phyloP scores from a whole-genome alignment of 2,888 invertebrate genomes.

The Chrysotoxum bicinctum region DNA sequence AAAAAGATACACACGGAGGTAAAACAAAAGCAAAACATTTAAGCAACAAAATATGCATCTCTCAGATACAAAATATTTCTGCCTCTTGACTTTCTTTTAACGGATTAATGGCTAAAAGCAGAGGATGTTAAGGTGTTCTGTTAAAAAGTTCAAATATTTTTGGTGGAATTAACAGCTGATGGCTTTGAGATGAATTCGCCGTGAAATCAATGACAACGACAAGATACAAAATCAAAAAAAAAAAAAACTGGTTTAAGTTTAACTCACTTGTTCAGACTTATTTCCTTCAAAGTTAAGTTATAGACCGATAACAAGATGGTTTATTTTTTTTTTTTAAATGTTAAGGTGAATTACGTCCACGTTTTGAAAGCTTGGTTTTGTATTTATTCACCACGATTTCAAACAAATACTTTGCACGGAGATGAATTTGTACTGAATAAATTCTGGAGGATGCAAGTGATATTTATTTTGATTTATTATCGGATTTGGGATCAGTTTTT shows the following conservation, averaged over 20 bases:
- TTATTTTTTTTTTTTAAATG: background rate
- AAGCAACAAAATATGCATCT: conserved; percentile 17
- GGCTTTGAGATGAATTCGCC: conserved; percentile 21
- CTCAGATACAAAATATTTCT: conserved; percentile 6
- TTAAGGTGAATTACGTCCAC: background rate
- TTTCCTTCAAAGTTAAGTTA: conserved; percentile 1
- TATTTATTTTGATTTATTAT: conserved; percentile 21
- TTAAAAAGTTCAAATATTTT: background rate
- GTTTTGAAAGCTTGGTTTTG: background rate
- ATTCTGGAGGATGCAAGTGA: background rate
- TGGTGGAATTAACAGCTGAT: background rate
- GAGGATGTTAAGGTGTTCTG: background rate
- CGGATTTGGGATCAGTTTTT: background rate
- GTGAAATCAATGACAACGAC: conserved; percentile 24
- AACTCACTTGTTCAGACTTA: conserved; percentile 14
- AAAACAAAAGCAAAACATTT: background rate
- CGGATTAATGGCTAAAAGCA: background rate
- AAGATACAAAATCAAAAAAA: background rate
- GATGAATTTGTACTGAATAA: conserved; percentile 13
- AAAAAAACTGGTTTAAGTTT: conserved; percentile 4
- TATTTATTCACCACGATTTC: conserved; percentile 11
- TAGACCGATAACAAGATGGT: background rate
- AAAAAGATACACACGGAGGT: background rate
- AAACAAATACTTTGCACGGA: background rate
- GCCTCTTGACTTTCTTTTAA: conserved; percentile 22